phyloP scores from a whole-genome alignment of 2,797 vertebrate genomes.

The Acanthiza pusilla region DNA sequence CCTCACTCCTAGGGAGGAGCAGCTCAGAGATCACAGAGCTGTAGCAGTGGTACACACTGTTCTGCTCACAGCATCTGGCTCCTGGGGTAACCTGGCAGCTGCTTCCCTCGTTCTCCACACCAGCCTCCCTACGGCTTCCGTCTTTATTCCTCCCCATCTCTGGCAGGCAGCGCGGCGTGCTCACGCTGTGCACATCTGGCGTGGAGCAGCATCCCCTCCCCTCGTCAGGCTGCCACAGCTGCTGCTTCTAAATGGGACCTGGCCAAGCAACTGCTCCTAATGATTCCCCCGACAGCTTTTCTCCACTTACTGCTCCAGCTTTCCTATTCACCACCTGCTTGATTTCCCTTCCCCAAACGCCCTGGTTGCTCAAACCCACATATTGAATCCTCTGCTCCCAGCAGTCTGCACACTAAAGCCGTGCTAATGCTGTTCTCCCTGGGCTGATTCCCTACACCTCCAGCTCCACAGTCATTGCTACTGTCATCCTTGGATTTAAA shows the following conservation, averaged over 20 bases:
- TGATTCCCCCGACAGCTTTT: conserved; percentile 37
- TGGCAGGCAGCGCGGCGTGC: fast-evolving
- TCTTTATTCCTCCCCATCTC: neutral
- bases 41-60: neutral
- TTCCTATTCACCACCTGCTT: conserved; percentile 51
- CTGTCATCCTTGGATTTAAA: neutral
- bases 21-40: neutral
- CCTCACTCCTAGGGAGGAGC: neutral
- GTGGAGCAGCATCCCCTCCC: neutral
- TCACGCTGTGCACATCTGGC: conserved; percentile 49
- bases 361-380: neutral
- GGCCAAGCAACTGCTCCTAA: conserved; percentile 40
- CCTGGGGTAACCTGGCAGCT: neutral
- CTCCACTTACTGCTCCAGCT: conserved; percentile 27
- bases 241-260: conserved; percentile 30
- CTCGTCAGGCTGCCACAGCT: conserved; percentile 30
- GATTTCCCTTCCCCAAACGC: conserved; percentile 21
- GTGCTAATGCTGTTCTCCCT: neutral
- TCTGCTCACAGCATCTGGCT: neutral
- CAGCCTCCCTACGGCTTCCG: neutral
- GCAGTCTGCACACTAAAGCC: neutral
- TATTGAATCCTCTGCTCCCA: neutral
- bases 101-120: neutral
- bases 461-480: neutral
- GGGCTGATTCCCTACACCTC: neutral